These are phyloP conservation scores for Drosophila setifemur DNA, from an alignment of 1,140 invertebrate species.

Conservation along the genomic window DNA sequence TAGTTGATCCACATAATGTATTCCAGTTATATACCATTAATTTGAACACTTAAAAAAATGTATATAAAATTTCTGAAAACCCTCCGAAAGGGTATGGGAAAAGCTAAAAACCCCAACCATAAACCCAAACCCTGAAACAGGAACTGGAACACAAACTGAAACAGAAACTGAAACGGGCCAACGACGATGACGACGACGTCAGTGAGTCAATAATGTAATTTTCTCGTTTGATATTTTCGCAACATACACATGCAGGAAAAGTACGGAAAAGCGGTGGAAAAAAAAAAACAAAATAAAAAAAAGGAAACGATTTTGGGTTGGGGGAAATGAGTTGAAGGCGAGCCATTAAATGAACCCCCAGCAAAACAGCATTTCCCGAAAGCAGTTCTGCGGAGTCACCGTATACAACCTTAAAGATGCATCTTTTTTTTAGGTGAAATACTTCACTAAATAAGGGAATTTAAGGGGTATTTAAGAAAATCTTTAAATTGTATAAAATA, in stretches of 20 bases:
- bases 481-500: too few relatives aligned
- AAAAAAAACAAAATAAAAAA: neutral
- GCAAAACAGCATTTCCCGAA: constrained; percentile 7
- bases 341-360: constrained; percentile 14
- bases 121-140: constrained; percentile 30
- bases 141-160: constrained; percentile 23
- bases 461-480: neutral
- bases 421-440: too few relatives aligned
- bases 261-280: too few relatives aligned
- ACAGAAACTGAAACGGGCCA: constrained; percentile 21
- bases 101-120: constrained; percentile 7
- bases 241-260: neutral
- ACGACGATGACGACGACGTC: constrained; percentile 42
- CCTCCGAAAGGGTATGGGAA: neutral
- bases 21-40: too few relatives aligned
- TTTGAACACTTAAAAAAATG: too few relatives aligned
- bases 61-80: too few relatives aligned
- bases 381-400: neutral
- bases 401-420: too few relatives aligned
- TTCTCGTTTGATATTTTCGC: constrained; percentile 65
- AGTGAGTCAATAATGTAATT: constrained; percentile 75
- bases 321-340: constrained; percentile 15
- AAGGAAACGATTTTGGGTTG: neutral
- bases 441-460: too few relatives aligned
- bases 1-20: too few relatives aligned